These are phyloP conservation scores for Oplegnathus fasciatus DNA, from an alignment of 2,113 vertebrate species.

Conservation along the genomic window DNA sequence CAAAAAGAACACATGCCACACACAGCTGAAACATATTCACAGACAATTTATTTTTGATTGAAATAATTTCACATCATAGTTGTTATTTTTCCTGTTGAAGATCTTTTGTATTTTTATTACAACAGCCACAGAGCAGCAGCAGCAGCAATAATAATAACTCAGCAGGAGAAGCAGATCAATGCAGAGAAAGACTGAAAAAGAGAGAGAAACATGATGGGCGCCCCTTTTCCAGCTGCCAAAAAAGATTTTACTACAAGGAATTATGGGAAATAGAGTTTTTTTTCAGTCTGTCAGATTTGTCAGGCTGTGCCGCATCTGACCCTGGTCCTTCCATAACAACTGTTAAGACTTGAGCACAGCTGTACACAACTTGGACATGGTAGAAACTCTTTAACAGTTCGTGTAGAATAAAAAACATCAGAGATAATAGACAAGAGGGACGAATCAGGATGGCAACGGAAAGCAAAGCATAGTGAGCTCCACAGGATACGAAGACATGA, in stretches of 20 bases:
- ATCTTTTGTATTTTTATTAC: slow-evolving; percentile 88
- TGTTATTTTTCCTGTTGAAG: slow-evolving; percentile 86
- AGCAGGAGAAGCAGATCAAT: slow-evolving; percentile 92
- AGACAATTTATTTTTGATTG: slow-evolving; percentile 97
- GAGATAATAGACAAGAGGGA: slow-evolving; percentile 16
- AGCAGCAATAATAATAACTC: slow-evolving; percentile 89
- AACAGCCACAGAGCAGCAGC: slow-evolving; percentile 95
- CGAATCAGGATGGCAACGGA: slow-evolving; percentile 23
- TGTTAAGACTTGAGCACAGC: slow-evolving; percentile 67
- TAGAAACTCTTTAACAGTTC: slow-evolving; percentile 55
- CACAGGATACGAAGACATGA: slow-evolving; percentile 70
- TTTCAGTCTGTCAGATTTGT: slow-evolving; percentile 68
- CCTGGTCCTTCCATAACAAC: slow-evolving; percentile 53
- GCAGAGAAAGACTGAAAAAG: slow-evolving; percentile 80
- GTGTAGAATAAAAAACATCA: slow-evolving; percentile 29
- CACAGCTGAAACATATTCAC: slow-evolving; percentile 91
- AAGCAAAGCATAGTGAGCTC: slow-evolving; percentile 70
- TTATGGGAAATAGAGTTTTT: slow-evolving; percentile 63
- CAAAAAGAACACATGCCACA: slow-evolving; percentile 63
- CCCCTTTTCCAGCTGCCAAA: slow-evolving; percentile 71
- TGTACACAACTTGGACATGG: slow-evolving; percentile 51
- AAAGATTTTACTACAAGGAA: slow-evolving; percentile 66
- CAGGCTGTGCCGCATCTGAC: slow-evolving; percentile 49
- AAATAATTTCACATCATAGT: slow-evolving; percentile 97
- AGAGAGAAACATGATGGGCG: slow-evolving; percentile 53